Percentiles rank a stretch among this genome's conserved stretches.
Evolutionary conservation across 2,888 invertebrate genomes (phyloP).

Genomic region (Prosapia bicincta): DNA sequence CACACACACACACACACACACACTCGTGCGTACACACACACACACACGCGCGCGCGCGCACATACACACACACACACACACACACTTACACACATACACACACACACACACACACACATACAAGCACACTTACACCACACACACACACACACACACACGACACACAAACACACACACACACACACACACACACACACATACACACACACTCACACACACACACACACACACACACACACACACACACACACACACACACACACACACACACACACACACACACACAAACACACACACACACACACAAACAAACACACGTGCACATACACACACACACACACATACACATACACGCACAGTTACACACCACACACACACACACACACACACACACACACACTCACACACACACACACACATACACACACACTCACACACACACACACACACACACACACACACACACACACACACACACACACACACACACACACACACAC

Average conservation of each 20-base stretch:
- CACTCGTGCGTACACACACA: too few species aligned
- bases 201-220: neutral
- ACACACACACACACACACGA: too few species aligned
- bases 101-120: too few species aligned
- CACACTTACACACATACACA: too few species aligned
- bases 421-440: slow-evolving; percentile 1
- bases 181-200: too few species aligned
- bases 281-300: slow-evolving; percentile 3
- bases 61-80: too few species aligned
- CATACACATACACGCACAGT: neutral
- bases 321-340: slow-evolving; percentile 3
- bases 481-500: slow-evolving; percentile 5
- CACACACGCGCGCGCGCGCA: too few species aligned
- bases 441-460: slow-evolving; percentile 5
- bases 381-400: slow-evolving; percentile 5
- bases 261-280: slow-evolving; percentile 5
- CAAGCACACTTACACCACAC: too few species aligned
- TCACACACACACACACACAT: slow-evolving; percentile 1
- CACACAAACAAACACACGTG: neutral
- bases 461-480: slow-evolving; percentile 5
- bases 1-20: too few species aligned
- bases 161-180: too few species aligned
- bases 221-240: slow-evolving; percentile 3
- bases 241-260: slow-evolving; percentile 5
- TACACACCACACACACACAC: slow-evolving; percentile 3